Evolutionary conservation across 2,113 vertebrate genomes (phyloP).

Genomic region (Syrmaticus mikado): DNA sequence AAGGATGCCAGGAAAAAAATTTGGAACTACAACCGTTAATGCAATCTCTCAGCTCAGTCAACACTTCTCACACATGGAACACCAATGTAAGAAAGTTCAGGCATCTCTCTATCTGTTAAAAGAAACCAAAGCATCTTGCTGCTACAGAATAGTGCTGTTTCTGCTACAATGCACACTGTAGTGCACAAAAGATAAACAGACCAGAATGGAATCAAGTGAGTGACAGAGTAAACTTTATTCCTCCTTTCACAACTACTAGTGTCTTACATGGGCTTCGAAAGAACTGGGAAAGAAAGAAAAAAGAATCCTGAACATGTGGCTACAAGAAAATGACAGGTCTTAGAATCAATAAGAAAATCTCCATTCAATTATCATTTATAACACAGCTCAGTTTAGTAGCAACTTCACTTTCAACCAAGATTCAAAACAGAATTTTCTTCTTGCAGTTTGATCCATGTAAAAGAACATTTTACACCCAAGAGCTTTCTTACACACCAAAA

Average conservation of each 20-base stretch:
- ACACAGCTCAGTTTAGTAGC: not conserved
- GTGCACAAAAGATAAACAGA: not conserved
- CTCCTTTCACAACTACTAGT: not conserved
- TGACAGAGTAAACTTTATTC: not conserved
- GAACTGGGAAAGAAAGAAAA: not conserved
- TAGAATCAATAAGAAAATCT: not conserved
- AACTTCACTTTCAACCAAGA: not conserved
- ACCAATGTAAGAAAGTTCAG: not conserved
- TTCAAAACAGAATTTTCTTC: not conserved
- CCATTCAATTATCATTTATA: not conserved
- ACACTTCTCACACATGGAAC: not conserved
- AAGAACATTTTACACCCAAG: not conserved
- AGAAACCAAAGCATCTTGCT: not conserved
- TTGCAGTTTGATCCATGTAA: slow-evolving; percentile 23
- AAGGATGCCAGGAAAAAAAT: not conserved
- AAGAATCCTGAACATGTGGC: not conserved
- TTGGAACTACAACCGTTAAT: not conserved
- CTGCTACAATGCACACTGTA: not conserved
- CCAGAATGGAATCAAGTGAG: not conserved
- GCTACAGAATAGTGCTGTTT: not conserved
- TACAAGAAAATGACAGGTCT: not conserved
- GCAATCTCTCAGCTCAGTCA: not conserved
- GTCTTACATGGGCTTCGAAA: not conserved
- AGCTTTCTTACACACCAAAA: not conserved
- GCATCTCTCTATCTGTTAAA: not conserved